Conservation (phyloP, 2,888 invertebrate genomes). For the Drosophila parthenogenetica region DNA sequence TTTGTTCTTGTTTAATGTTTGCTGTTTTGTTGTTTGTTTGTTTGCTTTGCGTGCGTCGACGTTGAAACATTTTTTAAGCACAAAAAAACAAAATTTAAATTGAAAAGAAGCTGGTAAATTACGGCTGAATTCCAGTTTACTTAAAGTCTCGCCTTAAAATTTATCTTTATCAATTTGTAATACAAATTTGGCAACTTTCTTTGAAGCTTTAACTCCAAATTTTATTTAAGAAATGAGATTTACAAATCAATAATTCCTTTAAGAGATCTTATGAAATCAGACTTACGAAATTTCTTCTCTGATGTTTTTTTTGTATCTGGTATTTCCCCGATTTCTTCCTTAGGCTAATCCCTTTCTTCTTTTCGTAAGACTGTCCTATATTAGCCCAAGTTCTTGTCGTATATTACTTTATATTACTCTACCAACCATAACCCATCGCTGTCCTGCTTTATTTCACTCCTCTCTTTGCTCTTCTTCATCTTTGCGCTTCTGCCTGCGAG, state of each 20-base stretch:
- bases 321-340: too few relatives aligned
- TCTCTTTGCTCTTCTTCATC: neutral
- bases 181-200: too few relatives aligned
- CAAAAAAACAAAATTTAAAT: neutral
- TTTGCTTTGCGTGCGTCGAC: slow-evolving; percentile 59
- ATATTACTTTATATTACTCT: too few relatives aligned
- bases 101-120: neutral
- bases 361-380: neutral
- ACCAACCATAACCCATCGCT: neutral
- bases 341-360: neutral
- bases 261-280: too few relatives aligned
- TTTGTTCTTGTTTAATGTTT: slow-evolving; percentile 18
- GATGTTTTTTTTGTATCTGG: too few relatives aligned
- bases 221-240: too few relatives aligned
- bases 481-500: slow-evolving; percentile 25
- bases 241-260: too few relatives aligned
- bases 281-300: too few relatives aligned
- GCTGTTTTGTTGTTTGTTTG: slow-evolving; percentile 33
- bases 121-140: too few relatives aligned
- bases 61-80: slow-evolving; percentile 4
- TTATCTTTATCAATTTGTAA: too few relatives aligned
- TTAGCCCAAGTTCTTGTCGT: neutral
- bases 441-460: neutral
- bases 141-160: too few relatives aligned
- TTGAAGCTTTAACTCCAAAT: too few relatives aligned